Conservation (phyloP, 2,797 vertebrate genomes). For the Triplophysa yarkandensis region DNA sequence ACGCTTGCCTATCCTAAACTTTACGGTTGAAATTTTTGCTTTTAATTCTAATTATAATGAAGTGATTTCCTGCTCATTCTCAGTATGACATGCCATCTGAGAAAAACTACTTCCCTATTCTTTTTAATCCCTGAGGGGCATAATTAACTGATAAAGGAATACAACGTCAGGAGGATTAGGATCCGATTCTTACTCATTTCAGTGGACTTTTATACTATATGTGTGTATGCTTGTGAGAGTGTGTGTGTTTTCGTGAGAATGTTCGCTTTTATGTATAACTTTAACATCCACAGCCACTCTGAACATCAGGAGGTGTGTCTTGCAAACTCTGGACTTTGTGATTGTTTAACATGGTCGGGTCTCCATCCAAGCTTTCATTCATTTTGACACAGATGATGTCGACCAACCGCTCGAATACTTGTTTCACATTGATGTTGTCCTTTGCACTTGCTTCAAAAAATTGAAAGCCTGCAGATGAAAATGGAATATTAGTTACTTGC, state of each 20-base stretch:
- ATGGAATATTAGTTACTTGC: not conserved
- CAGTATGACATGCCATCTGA: constrained; percentile 2
- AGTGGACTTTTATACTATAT: not conserved
- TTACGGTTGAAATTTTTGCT: too few relatives aligned
- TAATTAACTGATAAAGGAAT: not conserved
- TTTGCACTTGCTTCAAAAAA: constrained; percentile 92
- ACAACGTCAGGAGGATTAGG: not conserved
- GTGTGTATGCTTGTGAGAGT: not conserved
- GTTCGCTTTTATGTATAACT: constrained; percentile 29
- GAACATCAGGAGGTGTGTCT: constrained; percentile 66
- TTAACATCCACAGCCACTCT: constrained; percentile 82
- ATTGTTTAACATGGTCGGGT: constrained; percentile 59
- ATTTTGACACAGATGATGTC: constrained; percentile 90
- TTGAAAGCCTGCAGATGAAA: constrained; percentile 81
- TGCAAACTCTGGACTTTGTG: constrained; percentile 72
- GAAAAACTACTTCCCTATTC: not conserved
- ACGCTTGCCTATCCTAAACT: too few relatives aligned
- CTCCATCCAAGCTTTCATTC: constrained; percentile 82
- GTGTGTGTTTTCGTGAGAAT: constrained; percentile 16
- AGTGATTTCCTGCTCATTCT: not conserved
- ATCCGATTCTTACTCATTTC: not conserved
- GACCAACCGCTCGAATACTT: constrained; percentile 88
- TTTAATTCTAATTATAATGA: constrained; percentile 11
- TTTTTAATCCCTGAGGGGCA: constrained; percentile 10
- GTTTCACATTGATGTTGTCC: constrained; percentile 89